These are phyloP conservation scores for Lithophane leautieri DNA, from an alignment of 2,888 invertebrate genomes.

Conservation along the genomic window DNA sequence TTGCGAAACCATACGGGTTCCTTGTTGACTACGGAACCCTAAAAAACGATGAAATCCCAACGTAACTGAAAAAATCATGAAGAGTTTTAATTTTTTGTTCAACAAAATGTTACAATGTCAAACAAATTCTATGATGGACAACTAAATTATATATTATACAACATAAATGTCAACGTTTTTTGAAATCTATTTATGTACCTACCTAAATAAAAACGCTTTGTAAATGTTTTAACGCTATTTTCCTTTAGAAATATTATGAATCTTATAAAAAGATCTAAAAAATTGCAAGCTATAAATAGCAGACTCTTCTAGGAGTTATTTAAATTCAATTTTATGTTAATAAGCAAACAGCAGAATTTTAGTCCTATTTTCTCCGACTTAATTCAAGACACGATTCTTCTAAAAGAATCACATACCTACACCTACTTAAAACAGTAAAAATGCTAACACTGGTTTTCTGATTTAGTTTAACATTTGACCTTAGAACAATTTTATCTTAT, in stretches of 20 bases:
- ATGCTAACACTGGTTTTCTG: background rate
- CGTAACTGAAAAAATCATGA: background rate
- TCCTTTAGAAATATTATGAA: background rate
- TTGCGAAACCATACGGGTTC: too few relatives aligned
- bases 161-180: conserved; percentile 24
- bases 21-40: too few relatives aligned
- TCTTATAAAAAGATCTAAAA: conserved; percentile 4
- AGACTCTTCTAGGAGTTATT: conserved; percentile 27
- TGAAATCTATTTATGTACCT: conserved; percentile 16
- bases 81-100: background rate
- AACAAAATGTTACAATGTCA: background rate
- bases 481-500: background rate
- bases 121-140: conserved; percentile 10
- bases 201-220: conserved; percentile 10
- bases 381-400: conserved; percentile 44
- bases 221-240: conserved; percentile 14
- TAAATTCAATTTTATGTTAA: conserved; percentile 38
- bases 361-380: conserved; percentile 22
- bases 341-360: conserved; percentile 21
- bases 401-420: conserved; percentile 18
- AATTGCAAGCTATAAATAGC: background rate
- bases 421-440: conserved; percentile 3
- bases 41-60: background rate
- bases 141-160: background rate
- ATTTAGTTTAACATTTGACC: background rate